Evolutionary conservation across 2,113 vertebrate genomes (phyloP).

Genomic region (Atlantisia rogersi): DNA sequence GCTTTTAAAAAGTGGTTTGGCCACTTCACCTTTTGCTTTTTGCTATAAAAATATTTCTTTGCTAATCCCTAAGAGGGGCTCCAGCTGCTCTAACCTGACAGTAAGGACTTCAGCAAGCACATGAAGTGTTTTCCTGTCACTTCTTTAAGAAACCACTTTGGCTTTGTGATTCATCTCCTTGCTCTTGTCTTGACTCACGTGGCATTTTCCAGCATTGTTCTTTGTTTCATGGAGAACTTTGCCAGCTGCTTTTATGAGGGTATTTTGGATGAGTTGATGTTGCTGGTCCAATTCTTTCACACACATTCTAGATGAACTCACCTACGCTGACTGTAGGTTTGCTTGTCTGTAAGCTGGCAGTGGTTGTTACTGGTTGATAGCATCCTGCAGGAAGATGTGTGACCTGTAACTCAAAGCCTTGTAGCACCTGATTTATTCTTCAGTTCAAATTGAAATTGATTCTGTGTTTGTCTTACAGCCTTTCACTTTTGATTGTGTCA

Average conservation of each 20-base stretch:
- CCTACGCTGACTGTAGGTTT: neutral
- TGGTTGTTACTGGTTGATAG: neutral
- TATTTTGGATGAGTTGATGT: neutral
- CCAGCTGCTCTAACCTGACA: neutral
- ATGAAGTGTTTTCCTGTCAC: neutral
- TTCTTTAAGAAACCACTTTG: neutral
- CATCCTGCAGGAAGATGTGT: neutral
- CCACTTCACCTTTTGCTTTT: neutral
- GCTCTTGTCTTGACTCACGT: neutral
- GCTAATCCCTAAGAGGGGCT: neutral
- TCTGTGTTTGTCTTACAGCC: neutral
- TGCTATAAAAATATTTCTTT: neutral
- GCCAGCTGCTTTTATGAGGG: neutral
- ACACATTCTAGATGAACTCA: neutral
- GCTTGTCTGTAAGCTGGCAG: neutral
- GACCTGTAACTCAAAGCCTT: neutral
- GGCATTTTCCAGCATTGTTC: neutral
- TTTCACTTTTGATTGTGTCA: neutral
- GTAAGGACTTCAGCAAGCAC: fast-evolving
- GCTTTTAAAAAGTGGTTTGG: neutral
- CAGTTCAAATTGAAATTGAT: constrained; percentile 32
- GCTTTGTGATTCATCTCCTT: neutral
- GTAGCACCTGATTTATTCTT: neutral
- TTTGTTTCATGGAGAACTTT: neutral
- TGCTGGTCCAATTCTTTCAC: neutral